These are phyloP conservation scores for Marronus borbonicus DNA, from an alignment of 2,888 invertebrate species.

Conservation along the genomic window DNA sequence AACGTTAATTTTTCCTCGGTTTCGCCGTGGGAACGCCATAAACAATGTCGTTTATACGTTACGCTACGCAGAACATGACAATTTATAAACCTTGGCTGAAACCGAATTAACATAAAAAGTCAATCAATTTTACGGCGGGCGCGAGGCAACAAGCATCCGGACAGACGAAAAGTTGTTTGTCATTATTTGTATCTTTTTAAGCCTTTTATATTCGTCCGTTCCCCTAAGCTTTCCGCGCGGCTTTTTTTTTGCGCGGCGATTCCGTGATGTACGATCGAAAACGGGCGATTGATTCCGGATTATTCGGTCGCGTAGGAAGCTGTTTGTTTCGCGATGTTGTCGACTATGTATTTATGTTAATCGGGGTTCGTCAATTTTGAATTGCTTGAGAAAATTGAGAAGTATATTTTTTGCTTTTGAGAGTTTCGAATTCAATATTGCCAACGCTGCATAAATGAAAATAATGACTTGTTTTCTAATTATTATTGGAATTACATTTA, in stretches of 20 bases:
- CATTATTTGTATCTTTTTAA: constrained; percentile 45
- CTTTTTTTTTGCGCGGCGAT: neutral
- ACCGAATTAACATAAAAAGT: constrained; percentile 50
- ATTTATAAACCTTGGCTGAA: constrained; percentile 49
- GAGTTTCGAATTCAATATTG: no score
- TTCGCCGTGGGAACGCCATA: constrained; percentile 22
- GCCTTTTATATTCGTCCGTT: constrained; percentile 15
- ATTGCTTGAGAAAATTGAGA: no score
- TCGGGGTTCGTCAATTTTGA: no score
- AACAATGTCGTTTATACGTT: constrained; percentile 50
- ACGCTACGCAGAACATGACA: constrained; percentile 48
- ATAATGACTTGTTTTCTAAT: no score
- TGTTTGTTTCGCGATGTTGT: no score
- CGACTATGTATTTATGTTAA: no score
- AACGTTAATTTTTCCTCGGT: neutral
- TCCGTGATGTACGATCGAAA: neutral
- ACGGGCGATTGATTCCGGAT: neutral
- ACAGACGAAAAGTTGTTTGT: constrained; percentile 39
- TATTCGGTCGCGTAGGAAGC: no score
- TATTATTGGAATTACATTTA: no score
- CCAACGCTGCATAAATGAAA: no score
- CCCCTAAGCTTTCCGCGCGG: no score
- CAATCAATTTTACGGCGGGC: constrained; percentile 46
- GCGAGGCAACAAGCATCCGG: constrained; percentile 19
- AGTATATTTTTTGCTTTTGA: no score